These are phyloP conservation scores for Sarcophaga subvicina DNA, from an alignment of 2,888 invertebrate genomes.

Conservation along the genomic window DNA sequence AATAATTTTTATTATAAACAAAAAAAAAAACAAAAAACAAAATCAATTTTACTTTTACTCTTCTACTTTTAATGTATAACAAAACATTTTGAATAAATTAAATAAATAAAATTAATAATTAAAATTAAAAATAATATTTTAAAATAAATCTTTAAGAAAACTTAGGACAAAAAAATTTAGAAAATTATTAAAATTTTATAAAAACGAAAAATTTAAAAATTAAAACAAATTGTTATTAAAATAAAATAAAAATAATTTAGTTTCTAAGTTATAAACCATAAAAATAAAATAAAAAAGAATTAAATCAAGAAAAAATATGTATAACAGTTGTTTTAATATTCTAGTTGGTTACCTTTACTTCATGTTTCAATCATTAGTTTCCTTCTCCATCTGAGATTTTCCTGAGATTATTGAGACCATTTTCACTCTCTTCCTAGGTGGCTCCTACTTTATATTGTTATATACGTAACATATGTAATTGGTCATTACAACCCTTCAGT, in stretches of 20 bases:
- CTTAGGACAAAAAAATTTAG: not conserved
- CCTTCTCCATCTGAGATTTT: too few species aligned
- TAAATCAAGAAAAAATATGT: too few species aligned
- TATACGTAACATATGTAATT: too few species aligned
- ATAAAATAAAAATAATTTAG: not conserved
- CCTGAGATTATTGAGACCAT: too few species aligned
- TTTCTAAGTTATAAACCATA: not conserved
- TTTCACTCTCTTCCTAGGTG: too few species aligned
- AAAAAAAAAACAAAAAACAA: not conserved
- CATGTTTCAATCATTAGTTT: too few species aligned
- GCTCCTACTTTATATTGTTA: too few species aligned
- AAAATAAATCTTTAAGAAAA: conserved; percentile 12
- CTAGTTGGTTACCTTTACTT: too few species aligned
- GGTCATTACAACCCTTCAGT: too few species aligned
- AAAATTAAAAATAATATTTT: conserved; percentile 28
- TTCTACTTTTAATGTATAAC: conserved; percentile 19
- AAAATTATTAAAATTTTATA: not conserved
- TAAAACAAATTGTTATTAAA: not conserved
- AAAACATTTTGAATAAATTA: conserved; percentile 50
- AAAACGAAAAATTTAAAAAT: not conserved
- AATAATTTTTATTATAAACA: conserved; percentile 44
- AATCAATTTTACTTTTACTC: not conserved
- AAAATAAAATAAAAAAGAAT: too few species aligned
- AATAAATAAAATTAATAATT: conserved; percentile 36
- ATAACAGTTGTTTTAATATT: too few species aligned